Evolutionary conservation across 92 coral and sea anemone genomes (phyloP).

Genomic region (Epizoanthus scotinus): DNA sequence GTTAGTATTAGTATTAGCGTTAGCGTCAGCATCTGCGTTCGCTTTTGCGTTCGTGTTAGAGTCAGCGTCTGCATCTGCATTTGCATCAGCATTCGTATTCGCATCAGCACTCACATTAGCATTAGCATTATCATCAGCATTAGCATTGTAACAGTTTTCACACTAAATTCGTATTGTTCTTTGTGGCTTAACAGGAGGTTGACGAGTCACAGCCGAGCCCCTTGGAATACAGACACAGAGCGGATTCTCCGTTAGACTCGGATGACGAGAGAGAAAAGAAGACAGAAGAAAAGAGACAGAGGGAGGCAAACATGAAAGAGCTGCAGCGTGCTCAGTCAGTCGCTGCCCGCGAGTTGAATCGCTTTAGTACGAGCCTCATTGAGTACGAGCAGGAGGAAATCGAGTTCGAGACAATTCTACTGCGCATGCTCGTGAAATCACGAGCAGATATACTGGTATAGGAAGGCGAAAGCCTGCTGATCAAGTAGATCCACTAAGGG

Average conservation of each 20-base stretch:
- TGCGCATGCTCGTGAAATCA: conserved; percentile 29
- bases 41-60: too few relatives aligned
- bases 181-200: not conserved
- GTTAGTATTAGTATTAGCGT: too few relatives aligned
- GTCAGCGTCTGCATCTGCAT: too few relatives aligned
- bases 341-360: conserved; percentile 3
- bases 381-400: conserved; percentile 10
- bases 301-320: not conserved
- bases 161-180: not conserved
- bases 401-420: conserved; percentile 9
- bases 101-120: too few relatives aligned
- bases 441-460: not conserved
- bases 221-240: conserved; percentile 22
- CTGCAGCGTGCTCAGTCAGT: not conserved
- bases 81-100: too few relatives aligned
- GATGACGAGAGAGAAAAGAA: conserved; percentile 22
- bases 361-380: not conserved
- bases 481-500: too few relatives aligned
- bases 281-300: not conserved
- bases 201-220: not conserved
- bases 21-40: too few relatives aligned
- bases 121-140: too few relatives aligned
- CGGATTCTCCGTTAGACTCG: conserved; percentile 21
- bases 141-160: not conserved
- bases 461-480: not conserved